These are phyloP conservation scores for Leguminivora glycinivorella DNA, from an alignment of 1,140 invertebrate genomes.

Conservation along the genomic window DNA sequence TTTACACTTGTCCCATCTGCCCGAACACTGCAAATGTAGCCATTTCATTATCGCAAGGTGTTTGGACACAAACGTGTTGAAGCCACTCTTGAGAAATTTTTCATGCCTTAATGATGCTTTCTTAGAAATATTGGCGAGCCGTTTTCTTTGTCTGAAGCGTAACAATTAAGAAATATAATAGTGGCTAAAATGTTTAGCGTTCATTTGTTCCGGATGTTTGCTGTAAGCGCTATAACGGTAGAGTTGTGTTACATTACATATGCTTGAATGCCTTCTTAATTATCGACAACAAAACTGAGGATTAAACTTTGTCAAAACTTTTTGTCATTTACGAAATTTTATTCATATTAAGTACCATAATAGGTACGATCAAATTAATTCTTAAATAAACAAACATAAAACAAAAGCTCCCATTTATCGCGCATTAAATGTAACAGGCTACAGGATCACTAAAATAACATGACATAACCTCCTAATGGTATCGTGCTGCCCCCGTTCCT, in stretches of 20 bases:
- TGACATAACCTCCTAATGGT: constrained; percentile 75
- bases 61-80: constrained; percentile 8
- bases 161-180: constrained; percentile 17
- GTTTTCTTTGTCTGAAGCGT: constrained; percentile 10
- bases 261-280: neutral
- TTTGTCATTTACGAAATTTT: neutral
- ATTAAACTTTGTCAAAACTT: neutral
- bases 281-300: neutral
- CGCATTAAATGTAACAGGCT: constrained; percentile 1
- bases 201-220: neutral
- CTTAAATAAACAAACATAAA: neutral
- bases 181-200: constrained; percentile 3
- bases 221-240: neutral
- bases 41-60: constrained; percentile 13
- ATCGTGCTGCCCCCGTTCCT: constrained; percentile 75
- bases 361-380: too few relatives aligned
- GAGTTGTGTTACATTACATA: neutral
- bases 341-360: neutral
- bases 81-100: constrained; percentile 7
- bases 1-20: constrained; percentile 1
- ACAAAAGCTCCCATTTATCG: neutral
- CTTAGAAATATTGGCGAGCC: constrained; percentile 6
- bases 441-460: constrained; percentile 65
- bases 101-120: constrained; percentile 14
- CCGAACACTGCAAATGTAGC: neutral